Conservation (phyloP, 2,113 vertebrate genomes). For the Emydura subglobosa region DNA sequence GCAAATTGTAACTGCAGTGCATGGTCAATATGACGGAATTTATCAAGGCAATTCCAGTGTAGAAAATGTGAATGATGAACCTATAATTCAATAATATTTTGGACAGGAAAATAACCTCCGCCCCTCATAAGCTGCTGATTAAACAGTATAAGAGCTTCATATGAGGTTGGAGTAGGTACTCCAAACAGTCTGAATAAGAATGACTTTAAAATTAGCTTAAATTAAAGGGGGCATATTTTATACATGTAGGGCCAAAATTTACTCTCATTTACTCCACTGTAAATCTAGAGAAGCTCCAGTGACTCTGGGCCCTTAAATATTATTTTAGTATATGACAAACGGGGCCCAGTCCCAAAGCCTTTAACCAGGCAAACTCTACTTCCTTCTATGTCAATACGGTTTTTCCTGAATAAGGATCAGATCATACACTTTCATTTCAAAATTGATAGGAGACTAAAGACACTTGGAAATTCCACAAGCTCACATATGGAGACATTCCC, state of each 20-base stretch:
- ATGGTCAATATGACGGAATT: constrained; percentile 36
- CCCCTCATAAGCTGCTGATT: constrained; percentile 59
- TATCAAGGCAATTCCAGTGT: constrained; percentile 58
- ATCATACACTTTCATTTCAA: neutral
- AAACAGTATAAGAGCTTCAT: constrained; percentile 1
- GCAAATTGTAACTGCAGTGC: constrained; percentile 28
- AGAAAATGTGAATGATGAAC: constrained; percentile 66
- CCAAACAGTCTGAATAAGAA: constrained; percentile 14
- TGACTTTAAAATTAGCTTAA: constrained; percentile 3
- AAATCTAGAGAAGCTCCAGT: neutral
- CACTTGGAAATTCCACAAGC: neutral
- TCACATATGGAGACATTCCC: neutral
- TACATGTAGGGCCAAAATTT: neutral
- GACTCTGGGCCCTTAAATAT: neutral
- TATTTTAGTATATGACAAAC: neutral
- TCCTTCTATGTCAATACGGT: neutral
- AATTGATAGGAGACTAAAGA: neutral
- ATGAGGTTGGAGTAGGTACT: constrained; percentile 43
- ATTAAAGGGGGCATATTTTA: constrained; percentile 43
- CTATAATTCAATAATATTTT: constrained; percentile 71
- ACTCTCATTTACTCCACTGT: neutral
- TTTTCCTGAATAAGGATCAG: neutral
- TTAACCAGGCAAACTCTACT: neutral
- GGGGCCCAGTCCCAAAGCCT: neutral
- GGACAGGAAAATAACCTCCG: constrained; percentile 37